These are phyloP conservation scores for Akabosia matsudoensis DNA, from an alignment of 1,140 invertebrate genomes.

Conservation along the genomic window DNA sequence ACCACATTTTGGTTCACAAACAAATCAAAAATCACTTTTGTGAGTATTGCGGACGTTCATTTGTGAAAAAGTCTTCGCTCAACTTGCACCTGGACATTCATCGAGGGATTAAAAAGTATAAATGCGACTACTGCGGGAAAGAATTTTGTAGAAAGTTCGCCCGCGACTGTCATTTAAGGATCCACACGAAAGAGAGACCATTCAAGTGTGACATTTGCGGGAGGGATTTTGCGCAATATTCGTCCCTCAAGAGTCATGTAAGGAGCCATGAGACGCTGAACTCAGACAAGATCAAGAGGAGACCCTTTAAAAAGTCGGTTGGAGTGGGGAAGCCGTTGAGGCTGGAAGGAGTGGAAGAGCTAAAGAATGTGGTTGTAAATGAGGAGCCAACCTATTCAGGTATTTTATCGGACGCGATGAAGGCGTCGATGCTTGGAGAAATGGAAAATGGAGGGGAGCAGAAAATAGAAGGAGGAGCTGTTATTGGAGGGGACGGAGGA, in stretches of 20 bases:
- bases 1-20: constrained; percentile 1
- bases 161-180: not conserved
- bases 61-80: not conserved
- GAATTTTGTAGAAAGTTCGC: not conserved
- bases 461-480: not conserved
- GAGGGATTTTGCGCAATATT: not conserved
- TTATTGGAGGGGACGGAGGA: not conserved
- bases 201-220: not conserved
- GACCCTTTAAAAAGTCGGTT: not conserved
- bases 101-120: not conserved
- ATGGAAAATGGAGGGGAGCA: not conserved
- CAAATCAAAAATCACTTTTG: not conserved
- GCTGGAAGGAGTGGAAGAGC: not conserved
- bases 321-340: constrained; percentile 1
- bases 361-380: not conserved
- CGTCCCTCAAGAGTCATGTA: not conserved
- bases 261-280: not conserved
- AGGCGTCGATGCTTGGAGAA: not conserved
- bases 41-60: not conserved
- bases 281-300: not conserved
- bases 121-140: not conserved
- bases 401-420: not conserved
- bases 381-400: not conserved
- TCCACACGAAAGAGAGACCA: not conserved
- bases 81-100: not conserved